These are phyloP conservation scores for Myotis planiceps DNA, from an alignment of 2,797 vertebrate genomes.

Conservation along the genomic window DNA sequence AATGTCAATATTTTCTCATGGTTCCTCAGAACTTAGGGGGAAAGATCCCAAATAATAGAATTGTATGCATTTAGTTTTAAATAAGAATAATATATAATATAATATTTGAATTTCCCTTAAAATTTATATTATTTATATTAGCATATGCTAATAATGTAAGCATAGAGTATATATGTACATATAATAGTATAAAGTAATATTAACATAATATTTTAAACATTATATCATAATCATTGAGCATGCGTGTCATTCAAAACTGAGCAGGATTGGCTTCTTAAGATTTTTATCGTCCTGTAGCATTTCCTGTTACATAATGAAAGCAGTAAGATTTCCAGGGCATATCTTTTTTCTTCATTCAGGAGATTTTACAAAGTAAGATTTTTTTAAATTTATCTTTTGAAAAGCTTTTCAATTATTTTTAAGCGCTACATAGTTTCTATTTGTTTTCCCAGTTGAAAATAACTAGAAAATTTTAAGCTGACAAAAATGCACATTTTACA, in stretches of 20 bases:
- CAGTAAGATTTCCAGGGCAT: neutral
- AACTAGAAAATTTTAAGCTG: neutral
- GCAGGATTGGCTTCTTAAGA: slow-evolving; percentile 27
- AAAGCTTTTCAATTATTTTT: slow-evolving; percentile 38
- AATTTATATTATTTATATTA: slow-evolving; percentile 34
- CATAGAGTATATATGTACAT: neutral
- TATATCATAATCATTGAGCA: neutral
- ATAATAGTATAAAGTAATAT: neutral
- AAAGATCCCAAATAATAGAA: neutral
- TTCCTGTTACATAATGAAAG: slow-evolving; percentile 49
- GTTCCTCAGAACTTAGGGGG: neutral
- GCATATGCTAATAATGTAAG: neutral
- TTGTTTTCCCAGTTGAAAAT: slow-evolving; percentile 45
- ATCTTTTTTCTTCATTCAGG: neutral
- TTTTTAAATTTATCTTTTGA: neutral
- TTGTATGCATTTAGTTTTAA: neutral
- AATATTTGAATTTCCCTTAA: slow-evolving; percentile 1
- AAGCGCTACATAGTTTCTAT: neutral
- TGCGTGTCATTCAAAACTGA: slow-evolving; percentile 20
- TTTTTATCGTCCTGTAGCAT: slow-evolving; percentile 22
- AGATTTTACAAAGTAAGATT: slow-evolving; percentile 28
- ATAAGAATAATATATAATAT: neutral
- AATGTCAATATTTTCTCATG: neutral
- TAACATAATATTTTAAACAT: slow-evolving; percentile 30
- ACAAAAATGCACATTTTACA: neutral